phyloP scores from a whole-genome alignment of 2,888 invertebrate species.

The Lamellibrachia satsuma region DNA sequence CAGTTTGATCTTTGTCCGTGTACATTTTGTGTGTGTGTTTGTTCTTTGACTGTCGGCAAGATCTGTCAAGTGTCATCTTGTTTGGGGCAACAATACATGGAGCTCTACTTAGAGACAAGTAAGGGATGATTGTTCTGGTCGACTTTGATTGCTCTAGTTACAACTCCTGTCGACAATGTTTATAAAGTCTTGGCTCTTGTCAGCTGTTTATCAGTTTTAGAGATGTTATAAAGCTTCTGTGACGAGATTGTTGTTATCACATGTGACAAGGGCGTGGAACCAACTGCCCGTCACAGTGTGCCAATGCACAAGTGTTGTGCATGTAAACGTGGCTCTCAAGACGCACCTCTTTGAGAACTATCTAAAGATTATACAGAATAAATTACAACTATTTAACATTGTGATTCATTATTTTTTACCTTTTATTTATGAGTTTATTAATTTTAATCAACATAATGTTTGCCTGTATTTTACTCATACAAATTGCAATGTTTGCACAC shows the following conservation, averaged over 20 bases:
- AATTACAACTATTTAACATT: neutral
- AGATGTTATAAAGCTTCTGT: neutral
- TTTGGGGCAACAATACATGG: slow-evolving; percentile 96
- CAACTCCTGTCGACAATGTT: neutral
- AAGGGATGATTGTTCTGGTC: slow-evolving; percentile 63
- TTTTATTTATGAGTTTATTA: slow-evolving; percentile 5
- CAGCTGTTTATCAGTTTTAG: neutral
- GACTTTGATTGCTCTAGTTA: neutral
- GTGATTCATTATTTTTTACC: slow-evolving; percentile 18
- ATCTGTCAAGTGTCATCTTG: slow-evolving; percentile 87
- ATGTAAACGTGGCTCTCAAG: neutral
- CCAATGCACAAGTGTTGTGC: no score
- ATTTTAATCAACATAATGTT: neutral
- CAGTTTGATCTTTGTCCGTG: neutral
- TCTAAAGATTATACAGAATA: no score
- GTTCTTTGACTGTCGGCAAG: slow-evolving; percentile 48
- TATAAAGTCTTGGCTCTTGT: neutral
- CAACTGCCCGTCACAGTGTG: no score
- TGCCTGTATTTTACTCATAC: neutral
- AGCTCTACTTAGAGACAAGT: slow-evolving; percentile 95
- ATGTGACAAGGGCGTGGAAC: no score
- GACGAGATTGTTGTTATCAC: no score
- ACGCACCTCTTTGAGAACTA: no score
- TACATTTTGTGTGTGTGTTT: neutral
- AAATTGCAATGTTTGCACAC: neutral